Conservation (phyloP, 2,888 invertebrate genomes). For the Dryococelus australis region DNA sequence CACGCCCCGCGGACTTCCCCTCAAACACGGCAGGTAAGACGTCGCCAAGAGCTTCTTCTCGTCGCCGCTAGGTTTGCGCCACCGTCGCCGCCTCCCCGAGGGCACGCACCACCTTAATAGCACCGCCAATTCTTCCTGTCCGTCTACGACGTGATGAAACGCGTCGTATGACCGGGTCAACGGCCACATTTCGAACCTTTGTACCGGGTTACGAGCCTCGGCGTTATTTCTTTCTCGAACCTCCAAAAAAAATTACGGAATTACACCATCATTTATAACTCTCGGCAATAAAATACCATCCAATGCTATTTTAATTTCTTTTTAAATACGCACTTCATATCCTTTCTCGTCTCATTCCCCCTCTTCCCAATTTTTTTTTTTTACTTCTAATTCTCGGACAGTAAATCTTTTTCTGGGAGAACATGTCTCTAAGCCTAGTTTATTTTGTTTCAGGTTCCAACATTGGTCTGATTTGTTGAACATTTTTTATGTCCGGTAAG, state of each 20-base stretch:
- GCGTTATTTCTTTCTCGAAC: background rate
- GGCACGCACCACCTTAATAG: background rate
- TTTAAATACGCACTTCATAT: slow-evolving; percentile 16
- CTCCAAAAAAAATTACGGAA: slow-evolving; percentile 6
- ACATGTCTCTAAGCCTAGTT: slow-evolving; percentile 16
- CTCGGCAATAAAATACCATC: slow-evolving; percentile 6
- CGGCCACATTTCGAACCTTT: background rate
- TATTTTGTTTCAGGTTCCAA: slow-evolving; percentile 16
- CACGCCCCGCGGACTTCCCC: background rate
- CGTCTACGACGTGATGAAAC: background rate
- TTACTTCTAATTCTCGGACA: background rate
- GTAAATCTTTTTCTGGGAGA: slow-evolving; percentile 1
- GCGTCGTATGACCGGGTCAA: background rate
- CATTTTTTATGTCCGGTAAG: slow-evolving; percentile 11
- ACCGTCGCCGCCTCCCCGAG: background rate
- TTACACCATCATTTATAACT: slow-evolving; percentile 9
- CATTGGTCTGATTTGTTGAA: slow-evolving; percentile 9
- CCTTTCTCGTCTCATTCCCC: slow-evolving; percentile 2
- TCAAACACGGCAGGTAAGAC: background rate
- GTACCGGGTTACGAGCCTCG: background rate
- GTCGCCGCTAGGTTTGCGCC: background rate
- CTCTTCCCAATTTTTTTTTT: background rate
- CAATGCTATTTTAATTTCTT: slow-evolving; percentile 16
- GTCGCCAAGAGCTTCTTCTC: background rate
- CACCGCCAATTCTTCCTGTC: background rate